Conservation (phyloP, 2,797 vertebrate genomes). For the Scyliorhinus canicula region DNA sequence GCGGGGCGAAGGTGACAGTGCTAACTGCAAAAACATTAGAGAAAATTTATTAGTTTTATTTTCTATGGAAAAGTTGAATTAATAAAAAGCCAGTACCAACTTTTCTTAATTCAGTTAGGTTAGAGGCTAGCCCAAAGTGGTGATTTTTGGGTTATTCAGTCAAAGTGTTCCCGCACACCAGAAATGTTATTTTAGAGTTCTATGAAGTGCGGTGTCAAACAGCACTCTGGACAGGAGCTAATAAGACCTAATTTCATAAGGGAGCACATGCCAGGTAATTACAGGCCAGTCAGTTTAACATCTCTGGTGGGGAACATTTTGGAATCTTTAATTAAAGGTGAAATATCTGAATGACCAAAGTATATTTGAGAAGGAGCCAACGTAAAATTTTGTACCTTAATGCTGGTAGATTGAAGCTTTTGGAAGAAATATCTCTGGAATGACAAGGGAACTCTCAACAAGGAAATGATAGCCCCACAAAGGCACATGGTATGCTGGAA, state of each 20-base stretch:
- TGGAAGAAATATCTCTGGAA: constrained; percentile 98
- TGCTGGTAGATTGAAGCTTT: constrained; percentile 95
- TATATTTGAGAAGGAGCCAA: neutral
- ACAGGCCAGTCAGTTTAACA: neutral
- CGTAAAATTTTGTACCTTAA: constrained; percentile 66
- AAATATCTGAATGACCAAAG: neutral
- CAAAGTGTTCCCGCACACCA: neutral
- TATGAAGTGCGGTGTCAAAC: neutral
- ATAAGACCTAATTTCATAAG: neutral
- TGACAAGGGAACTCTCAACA: constrained; percentile 91
- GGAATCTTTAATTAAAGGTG: neutral
- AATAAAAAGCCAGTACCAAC: neutral
- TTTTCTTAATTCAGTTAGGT: neutral
- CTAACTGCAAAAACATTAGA: constrained; percentile 64
- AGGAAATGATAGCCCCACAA: constrained; percentile 84
- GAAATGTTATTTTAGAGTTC: neutral
- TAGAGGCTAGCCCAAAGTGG: neutral
- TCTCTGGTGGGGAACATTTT: neutral
- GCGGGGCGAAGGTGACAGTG: constrained; percentile 86
- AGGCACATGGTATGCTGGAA: constrained; percentile 87
- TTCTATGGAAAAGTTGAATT: neutral
- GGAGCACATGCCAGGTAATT: neutral
- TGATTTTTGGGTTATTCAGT: neutral
- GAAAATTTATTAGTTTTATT: neutral
- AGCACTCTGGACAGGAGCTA: neutral